Conservation (phyloP, 1,140 invertebrate species). For the Eupristina koningsbergeri region DNA sequence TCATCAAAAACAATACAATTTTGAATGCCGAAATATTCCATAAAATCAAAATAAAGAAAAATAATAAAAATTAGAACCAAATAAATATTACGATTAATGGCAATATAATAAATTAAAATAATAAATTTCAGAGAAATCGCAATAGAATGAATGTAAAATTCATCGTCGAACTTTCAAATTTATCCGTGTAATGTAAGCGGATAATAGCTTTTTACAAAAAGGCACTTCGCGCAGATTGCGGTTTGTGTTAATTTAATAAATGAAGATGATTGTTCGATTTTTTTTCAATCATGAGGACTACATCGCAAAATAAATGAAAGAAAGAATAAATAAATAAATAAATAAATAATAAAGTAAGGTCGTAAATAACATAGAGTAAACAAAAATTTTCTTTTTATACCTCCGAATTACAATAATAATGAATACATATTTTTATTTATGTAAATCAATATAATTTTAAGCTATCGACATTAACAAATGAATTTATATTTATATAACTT, state of each 20-base stretch:
- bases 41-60: conserved; percentile 25
- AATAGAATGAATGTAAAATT: neutral
- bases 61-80: conserved; percentile 17
- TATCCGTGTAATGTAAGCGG: conserved; percentile 27
- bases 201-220: conserved; percentile 52
- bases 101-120: conserved; percentile 19
- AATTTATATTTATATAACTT: conserved; percentile 32
- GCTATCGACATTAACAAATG: neutral
- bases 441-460: conserved; percentile 24
- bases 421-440: conserved; percentile 35
- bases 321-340: conserved; percentile 5
- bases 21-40: conserved; percentile 26
- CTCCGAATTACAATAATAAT: conserved; percentile 21
- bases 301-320: neutral
- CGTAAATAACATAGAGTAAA: no score
- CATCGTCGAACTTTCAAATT: conserved; percentile 34
- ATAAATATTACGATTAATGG: conserved; percentile 7
- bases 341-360: no score
- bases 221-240: conserved; percentile 58
- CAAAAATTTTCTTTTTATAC: neutral
- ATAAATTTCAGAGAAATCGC: conserved; percentile 17
- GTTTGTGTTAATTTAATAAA: conserved; percentile 37
- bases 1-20: conserved; percentile 47
- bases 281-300: conserved; percentile 39
- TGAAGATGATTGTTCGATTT: conserved; percentile 45